Evolutionary conservation across 1,140 invertebrate genomes (phyloP).

Genomic region (Bombus picipes): DNA sequence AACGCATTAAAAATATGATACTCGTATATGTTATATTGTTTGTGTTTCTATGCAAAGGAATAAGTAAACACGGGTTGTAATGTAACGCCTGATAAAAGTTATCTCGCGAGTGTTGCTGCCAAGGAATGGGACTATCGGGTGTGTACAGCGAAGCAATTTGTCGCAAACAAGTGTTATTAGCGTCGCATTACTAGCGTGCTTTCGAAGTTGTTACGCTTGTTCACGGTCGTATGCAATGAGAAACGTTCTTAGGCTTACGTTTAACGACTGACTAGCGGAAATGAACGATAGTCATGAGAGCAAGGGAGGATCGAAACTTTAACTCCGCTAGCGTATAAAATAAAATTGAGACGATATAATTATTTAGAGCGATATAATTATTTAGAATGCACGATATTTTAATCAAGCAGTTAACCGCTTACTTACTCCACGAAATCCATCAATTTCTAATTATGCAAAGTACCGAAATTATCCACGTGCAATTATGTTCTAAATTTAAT

Average conservation of each 20-base stretch:
- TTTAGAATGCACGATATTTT: too few species aligned
- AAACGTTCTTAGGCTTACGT: conserved; percentile 3
- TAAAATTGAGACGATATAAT: too few species aligned
- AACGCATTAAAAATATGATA: neutral
- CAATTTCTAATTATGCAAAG: too few species aligned
- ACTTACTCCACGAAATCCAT: too few species aligned
- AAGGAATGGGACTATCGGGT: conserved; percentile 12
- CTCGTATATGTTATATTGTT: too few species aligned
- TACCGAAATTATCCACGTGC: fast-evolving
- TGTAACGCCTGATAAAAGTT: conserved; percentile 18
- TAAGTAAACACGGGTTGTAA: neutral
- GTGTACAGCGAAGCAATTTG: conserved; percentile 22
- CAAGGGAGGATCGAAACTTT: neutral
- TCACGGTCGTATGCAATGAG: neutral
- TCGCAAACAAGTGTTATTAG: conserved; percentile 15
- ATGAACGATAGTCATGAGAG: neutral
- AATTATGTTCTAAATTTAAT: neutral
- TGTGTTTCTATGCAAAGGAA: neutral
- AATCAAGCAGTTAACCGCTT: too few species aligned
- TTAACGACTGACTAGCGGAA: neutral
- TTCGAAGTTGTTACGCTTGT: neutral
- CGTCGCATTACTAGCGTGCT: neutral
- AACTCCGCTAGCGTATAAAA: too few species aligned
- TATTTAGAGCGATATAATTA: too few species aligned
- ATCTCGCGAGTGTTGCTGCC: conserved; percentile 1